These are phyloP conservation scores for Rallus crepitans DNA, from an alignment of 2,797 vertebrate genomes.

Conservation along the genomic window DNA sequence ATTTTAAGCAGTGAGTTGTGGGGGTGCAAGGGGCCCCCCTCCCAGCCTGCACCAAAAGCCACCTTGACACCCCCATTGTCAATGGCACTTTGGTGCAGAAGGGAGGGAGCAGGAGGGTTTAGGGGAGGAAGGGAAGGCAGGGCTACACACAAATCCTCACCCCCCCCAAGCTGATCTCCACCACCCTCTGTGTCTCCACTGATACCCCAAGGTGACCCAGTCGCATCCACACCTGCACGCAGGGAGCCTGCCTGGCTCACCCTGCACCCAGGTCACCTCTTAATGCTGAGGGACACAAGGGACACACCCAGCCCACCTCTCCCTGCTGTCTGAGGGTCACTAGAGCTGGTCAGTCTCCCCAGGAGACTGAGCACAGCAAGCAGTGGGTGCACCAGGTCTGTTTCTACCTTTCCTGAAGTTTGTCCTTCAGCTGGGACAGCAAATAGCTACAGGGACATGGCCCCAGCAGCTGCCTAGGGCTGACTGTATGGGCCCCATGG, in stretches of 20 bases:
- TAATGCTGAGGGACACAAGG: too few species aligned
- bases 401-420: not conserved
- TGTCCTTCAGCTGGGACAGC: not conserved
- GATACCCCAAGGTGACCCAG: rapidly evolving
- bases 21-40: rapidly evolving
- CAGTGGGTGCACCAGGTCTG: too few species aligned
- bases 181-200: not conserved
- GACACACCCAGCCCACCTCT: not conserved
- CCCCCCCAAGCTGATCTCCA: rapidly evolving
- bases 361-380: rapidly evolving
- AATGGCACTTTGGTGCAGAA: not conserved
- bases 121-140: not conserved
- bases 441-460: not conserved
- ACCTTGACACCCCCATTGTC: not conserved
- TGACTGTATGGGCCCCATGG: rapidly evolving
- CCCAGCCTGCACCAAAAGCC: not conserved
- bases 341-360: not conserved
- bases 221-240: too few species aligned
- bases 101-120: not conserved
- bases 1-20: rapidly evolving
- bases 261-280: too few species aligned
- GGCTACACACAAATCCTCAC: not conserved
- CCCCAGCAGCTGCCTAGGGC: not conserved
- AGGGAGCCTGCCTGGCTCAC: not conserved
- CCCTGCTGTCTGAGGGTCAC: not conserved